Evolutionary conservation across 2,888 invertebrate genomes (phyloP).

Genomic region (Sphaeridia pumilis): DNA sequence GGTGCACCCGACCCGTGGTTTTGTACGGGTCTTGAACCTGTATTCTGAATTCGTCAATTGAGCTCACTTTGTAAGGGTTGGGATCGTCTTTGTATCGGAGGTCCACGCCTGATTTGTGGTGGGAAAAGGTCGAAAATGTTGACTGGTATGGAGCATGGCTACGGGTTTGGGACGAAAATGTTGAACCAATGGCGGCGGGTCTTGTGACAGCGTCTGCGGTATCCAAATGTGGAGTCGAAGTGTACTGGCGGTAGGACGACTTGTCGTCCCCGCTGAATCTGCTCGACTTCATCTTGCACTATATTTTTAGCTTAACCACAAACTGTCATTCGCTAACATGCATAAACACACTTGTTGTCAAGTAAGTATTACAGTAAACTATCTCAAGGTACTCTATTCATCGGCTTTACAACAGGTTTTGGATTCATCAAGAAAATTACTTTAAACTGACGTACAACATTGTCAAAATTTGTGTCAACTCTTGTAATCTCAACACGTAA

Average conservation of each 20-base stretch:
- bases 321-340: neutral
- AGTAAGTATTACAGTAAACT: neutral
- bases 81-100: slow-evolving; percentile 34
- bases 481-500: no score
- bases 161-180: neutral
- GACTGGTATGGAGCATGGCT: slow-evolving; percentile 5
- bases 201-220: neutral
- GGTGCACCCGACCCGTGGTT: neutral
- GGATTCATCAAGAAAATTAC: neutral
- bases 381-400: neutral
- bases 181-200: neutral
- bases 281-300: slow-evolving; percentile 13
- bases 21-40: slow-evolving; percentile 35
- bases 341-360: neutral
- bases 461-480: no score
- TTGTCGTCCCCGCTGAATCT: slow-evolving; percentile 22
- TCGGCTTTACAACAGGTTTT: neutral
- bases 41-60: slow-evolving; percentile 33
- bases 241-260: slow-evolving; percentile 27
- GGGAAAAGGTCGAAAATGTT: slow-evolving; percentile 32
- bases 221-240: slow-evolving; percentile 35
- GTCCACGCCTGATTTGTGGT: slow-evolving; percentile 18
- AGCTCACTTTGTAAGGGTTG: slow-evolving; percentile 36
- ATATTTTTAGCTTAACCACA: slow-evolving; percentile 1
- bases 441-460: no score